Percentiles rank a stretch among this genome's conserved stretches.
phyloP scores from a whole-genome alignment of 2,888 invertebrate species.

The Catotricha subobsoleta region DNA sequence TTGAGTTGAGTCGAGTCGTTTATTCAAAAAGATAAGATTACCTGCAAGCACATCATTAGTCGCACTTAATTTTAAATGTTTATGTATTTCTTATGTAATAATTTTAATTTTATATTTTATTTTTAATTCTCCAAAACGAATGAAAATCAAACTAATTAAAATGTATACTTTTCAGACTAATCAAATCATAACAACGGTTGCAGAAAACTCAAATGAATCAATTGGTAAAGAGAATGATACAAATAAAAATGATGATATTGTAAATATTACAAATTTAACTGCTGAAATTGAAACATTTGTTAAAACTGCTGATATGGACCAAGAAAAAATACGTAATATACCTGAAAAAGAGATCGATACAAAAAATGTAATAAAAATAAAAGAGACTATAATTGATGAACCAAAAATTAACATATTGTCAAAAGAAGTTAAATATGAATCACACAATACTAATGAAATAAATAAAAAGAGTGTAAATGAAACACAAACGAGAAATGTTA shows the following conservation, averaged over 20 bases:
- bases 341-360: not conserved
- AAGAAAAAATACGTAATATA: constrained; percentile 9
- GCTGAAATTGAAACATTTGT: constrained; percentile 23
- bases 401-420: no score
- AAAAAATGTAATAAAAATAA: constrained; percentile 8
- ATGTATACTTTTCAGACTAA: not conserved
- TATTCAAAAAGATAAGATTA: no score
- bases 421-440: no score
- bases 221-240: no score
- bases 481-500: not conserved
- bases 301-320: constrained; percentile 12
- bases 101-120: no score
- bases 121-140: no score
- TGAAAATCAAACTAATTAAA: not conserved
- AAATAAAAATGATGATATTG: constrained; percentile 9
- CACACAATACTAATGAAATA: constrained; percentile 3
- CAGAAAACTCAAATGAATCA: not conserved
- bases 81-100: no score
- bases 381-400: no score
- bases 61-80: no score
- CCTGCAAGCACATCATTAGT: no score
- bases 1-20: no score
- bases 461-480: not conserved
- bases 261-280: constrained; percentile 20
- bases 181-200: not conserved